These are phyloP conservation scores for Ariopsis seemanni DNA, from an alignment of 2,113 vertebrate genomes.

Conservation along the genomic window DNA sequence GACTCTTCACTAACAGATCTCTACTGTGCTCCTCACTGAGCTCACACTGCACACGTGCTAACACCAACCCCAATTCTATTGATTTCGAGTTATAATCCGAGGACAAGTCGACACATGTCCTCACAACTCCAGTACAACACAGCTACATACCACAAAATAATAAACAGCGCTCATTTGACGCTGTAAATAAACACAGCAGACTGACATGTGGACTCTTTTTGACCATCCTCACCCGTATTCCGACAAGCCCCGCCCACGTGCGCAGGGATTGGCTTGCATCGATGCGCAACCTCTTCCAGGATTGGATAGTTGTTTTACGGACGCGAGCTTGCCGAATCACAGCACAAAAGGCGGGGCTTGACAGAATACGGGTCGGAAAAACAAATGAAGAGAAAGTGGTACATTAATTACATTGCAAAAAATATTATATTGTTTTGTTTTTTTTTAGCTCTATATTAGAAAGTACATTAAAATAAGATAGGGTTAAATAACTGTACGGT, in stretches of 20 bases:
- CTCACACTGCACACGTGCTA: neutral
- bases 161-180: neutral
- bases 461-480: neutral
- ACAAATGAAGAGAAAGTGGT: too few relatives aligned
- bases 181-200: neutral
- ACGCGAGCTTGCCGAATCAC: neutral
- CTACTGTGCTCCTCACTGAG: too few relatives aligned
- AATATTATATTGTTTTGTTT: too few relatives aligned
- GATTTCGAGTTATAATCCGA: neutral
- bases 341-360: too few relatives aligned
- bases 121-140: neutral
- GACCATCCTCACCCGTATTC: neutral
- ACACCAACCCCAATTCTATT: neutral
- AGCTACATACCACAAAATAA: neutral
- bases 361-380: neutral
- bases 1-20: too few relatives aligned
- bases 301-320: neutral
- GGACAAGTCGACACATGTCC: slow-evolving; percentile 3
- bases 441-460: neutral
- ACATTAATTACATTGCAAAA: neutral
- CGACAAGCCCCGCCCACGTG: neutral
- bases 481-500: neutral
- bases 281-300: neutral
- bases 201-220: slow-evolving; percentile 17
- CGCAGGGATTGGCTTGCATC: neutral